Conservation (phyloP, 2,797 vertebrate genomes). For the Lerista edwardsae region DNA sequence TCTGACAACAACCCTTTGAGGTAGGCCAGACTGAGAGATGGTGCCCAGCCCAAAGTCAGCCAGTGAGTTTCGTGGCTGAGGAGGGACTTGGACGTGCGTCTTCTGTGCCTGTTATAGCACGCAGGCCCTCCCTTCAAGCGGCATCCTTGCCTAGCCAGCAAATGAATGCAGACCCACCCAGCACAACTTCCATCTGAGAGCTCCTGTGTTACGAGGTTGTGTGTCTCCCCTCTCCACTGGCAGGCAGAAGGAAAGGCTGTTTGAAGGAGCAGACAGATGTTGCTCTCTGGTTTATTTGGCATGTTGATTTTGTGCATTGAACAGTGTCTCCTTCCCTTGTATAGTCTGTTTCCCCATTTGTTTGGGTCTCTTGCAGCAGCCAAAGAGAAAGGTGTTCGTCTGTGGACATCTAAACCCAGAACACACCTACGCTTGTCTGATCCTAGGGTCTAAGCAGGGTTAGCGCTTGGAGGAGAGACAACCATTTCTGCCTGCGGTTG, state of each 20-base stretch:
- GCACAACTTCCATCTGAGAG: no score
- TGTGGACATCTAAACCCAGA: neutral
- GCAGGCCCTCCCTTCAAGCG: no score
- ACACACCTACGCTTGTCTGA: neutral
- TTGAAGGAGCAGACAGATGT: neutral
- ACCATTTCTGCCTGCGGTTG: no score
- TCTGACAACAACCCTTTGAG: no score
- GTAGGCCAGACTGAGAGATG: no score
- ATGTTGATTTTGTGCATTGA: neutral
- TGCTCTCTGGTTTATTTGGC: neutral
- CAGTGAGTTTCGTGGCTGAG: no score
- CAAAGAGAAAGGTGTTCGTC: neutral
- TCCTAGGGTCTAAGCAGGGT: neutral
- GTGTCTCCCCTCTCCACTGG: neutral
- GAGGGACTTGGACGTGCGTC: no score
- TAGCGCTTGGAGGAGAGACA: neutral
- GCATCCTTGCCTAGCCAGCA: no score
- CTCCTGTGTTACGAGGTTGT: neutral
- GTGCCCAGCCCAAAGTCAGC: no score
- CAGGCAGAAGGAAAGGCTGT: neutral
- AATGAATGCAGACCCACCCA: no score
- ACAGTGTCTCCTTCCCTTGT: neutral
- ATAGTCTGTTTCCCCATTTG: slow-evolving; percentile 15
- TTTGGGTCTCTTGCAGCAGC: neutral
- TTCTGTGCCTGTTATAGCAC: no score